Percentiles rank a stretch among this genome's conserved stretches.
phyloP scores from a whole-genome alignment of 1,140 invertebrate species.

The Trichogramma pretiosum region DNA sequence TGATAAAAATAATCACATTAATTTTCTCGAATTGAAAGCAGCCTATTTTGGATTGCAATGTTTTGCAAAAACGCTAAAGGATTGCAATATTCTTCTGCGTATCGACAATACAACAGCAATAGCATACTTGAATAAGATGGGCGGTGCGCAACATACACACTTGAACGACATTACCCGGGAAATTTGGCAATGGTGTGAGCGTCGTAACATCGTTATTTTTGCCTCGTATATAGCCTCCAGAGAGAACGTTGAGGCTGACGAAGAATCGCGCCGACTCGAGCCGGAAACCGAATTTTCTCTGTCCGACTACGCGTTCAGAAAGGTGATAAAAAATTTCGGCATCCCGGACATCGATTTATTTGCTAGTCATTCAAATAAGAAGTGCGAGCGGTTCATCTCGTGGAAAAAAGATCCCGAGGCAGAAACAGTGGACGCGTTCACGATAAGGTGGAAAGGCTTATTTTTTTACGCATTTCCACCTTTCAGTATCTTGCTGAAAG shows the following conservation, averaged over 20 bases:
- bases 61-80: not conserved
- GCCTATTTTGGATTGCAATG: not conserved
- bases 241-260: not conserved
- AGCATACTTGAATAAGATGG: not conserved
- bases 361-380: too few relatives aligned
- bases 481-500: constrained; percentile 19
- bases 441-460: constrained; percentile 16
- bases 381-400: not conserved
- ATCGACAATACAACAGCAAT: not conserved
- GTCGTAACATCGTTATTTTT: not conserved
- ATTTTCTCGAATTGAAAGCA: not conserved
- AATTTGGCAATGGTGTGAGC: not conserved
- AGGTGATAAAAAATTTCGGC: not conserved
- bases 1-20: not conserved
- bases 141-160: not conserved
- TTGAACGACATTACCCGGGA: not conserved
- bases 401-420: constrained; percentile 3
- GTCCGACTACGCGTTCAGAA: not conserved
- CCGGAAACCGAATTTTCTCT: constrained; percentile 3
- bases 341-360: constrained; percentile 4
- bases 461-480: constrained; percentile 21
- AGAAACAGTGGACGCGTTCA: constrained; percentile 14
- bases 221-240: not conserved
- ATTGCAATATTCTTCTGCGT: not conserved
- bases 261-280: not conserved